Percentiles rank a stretch among this genome's conserved stretches.
phyloP scores from a whole-genome alignment of 2,113 vertebrate species.

The Rhombomys opimus region DNA sequence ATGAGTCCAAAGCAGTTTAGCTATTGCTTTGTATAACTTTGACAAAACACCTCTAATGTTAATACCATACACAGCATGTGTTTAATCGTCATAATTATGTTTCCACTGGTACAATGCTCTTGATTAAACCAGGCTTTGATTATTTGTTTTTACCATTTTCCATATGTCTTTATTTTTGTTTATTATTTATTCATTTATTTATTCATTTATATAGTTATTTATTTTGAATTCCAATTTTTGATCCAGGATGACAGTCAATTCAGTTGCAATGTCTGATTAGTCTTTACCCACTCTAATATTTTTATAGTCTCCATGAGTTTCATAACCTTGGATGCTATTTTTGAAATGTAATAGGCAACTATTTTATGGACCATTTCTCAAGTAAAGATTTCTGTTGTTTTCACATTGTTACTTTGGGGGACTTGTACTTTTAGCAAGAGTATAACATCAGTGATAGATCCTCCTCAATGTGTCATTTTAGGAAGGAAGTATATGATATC shows the following conservation, averaged over 20 bases:
- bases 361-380: not conserved
- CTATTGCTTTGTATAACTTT: not conserved
- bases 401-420: not conserved
- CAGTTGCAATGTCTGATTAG: not conserved
- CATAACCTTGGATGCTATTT: not conserved
- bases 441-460: not conserved
- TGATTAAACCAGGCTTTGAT: not conserved
- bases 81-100: not conserved
- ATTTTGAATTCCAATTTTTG: not conserved
- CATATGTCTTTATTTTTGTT: not conserved
- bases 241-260: not conserved
- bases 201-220: not conserved
- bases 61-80: not conserved
- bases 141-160: not conserved
- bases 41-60: not conserved
- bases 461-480: not conserved
- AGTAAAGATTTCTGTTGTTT: not conserved
- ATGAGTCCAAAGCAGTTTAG: not conserved
- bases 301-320: not conserved
- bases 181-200: not conserved
- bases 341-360: not conserved
- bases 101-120: not conserved
- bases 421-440: constrained; percentile 32
- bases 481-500: not conserved
- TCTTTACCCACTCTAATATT: not conserved